A percentile compares a stretch with the other conserved stretches of the same genome.
phyloP scores from a whole-genome alignment of 2,113 vertebrate species.

The Acrocephalus arundinaceus region DNA sequence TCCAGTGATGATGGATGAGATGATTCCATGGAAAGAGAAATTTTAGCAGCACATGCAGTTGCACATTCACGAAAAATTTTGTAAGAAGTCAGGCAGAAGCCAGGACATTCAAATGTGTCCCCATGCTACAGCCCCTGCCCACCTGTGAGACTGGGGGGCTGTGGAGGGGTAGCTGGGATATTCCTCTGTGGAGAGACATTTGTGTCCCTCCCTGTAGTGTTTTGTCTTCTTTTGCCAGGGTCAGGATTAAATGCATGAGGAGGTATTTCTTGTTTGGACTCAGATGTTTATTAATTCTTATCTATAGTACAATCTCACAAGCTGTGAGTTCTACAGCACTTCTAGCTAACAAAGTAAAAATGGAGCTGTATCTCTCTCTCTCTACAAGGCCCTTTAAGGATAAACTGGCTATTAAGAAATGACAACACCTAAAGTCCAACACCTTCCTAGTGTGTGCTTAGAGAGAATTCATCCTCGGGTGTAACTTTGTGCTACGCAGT shows the following conservation, averaged over 20 bases:
- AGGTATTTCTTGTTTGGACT: too few relatives aligned
- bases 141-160: not conserved
- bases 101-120: not conserved
- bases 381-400: not conserved
- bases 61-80: not conserved
- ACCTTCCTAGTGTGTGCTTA: not conserved
- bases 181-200: not conserved
- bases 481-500: fast-evolving
- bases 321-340: not conserved
- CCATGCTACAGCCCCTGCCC: not conserved
- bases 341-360: not conserved
- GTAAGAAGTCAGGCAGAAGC: not conserved
- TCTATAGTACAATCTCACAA: too few relatives aligned
- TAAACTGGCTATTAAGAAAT: not conserved
- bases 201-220: not conserved
- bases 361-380: not conserved
- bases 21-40: not conserved
- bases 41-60: not conserved
- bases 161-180: not conserved
- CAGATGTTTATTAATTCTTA: too few relatives aligned
- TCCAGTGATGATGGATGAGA: not conserved
- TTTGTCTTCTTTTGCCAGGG: not conserved
- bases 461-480: not conserved
- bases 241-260: too few relatives aligned
- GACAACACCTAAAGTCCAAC: not conserved